Conservation (phyloP, 2,888 invertebrate species). For the Amphipoea oculea region DNA sequence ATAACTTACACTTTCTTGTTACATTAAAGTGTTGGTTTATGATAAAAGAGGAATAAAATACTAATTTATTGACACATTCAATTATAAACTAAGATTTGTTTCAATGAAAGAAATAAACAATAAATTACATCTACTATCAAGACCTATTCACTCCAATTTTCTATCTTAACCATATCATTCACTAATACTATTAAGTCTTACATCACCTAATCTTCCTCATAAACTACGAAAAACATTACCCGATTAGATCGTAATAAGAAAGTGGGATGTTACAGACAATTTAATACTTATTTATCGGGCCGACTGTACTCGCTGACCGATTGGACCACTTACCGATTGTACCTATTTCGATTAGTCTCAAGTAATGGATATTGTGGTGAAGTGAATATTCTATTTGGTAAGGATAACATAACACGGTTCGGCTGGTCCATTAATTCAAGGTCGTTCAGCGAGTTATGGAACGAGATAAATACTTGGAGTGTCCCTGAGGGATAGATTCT, state of each 20-base stretch:
- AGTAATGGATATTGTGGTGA: constrained; percentile 49
- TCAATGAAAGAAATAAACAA: constrained; percentile 29
- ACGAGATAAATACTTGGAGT: no score
- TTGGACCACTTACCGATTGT: constrained; percentile 49
- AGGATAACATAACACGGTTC: background rate
- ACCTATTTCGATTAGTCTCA: constrained; percentile 48
- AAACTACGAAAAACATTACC: constrained; percentile 58
- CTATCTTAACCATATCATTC: constrained; percentile 46
- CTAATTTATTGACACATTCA: constrained; percentile 49
- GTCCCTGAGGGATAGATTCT: background rate
- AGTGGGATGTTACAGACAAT: constrained; percentile 53
- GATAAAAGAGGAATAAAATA: constrained; percentile 22
- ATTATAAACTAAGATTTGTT: constrained; percentile 41
- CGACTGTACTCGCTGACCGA: constrained; percentile 43
- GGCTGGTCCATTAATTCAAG: background rate
- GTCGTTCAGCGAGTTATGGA: background rate
- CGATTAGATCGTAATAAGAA: constrained; percentile 60
- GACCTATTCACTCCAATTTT: constrained; percentile 54
- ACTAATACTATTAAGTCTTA: constrained; percentile 53
- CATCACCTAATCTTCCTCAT: constrained; percentile 53
- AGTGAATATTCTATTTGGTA: constrained; percentile 47
- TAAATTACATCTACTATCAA: constrained; percentile 50
- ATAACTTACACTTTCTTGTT: background rate
- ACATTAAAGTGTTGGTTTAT: constrained; percentile 36
- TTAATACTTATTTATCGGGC: constrained; percentile 57